Base-by-base conservation (phyloP, 2,113 vertebrate genomes). In the Stictonetta naevosa region DNA sequence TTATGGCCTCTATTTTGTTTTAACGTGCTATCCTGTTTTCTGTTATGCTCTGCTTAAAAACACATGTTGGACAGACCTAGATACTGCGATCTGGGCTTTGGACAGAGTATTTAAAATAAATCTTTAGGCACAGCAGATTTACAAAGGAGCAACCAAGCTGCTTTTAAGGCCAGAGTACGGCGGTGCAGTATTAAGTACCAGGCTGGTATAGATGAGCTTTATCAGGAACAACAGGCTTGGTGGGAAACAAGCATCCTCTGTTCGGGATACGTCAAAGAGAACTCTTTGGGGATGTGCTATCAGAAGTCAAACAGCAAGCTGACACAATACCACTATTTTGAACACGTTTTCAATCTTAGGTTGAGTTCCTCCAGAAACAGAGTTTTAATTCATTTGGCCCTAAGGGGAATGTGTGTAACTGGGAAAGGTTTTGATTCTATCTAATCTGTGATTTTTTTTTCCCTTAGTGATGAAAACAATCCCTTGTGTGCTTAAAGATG, bases 281-380 rank as follows among this genome's bases (percentile, higher is more conserved):
- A 92, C 33, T 55, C 94, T 94, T 95, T 44, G 44, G 93, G 87
- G 91, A 94, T 87, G 86, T 72, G 53, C 77, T 93, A 93, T 95
- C 93, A 79, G 13, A 93, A 94, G 78, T 44, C 83, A 84, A 89
- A 81, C 91, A 82, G 28, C 68, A 82, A 74, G 73, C 66, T 86
- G 83, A 53, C 58, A 91, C 81, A 95, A 79, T 46, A 63, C 0
- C 0, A 92, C 81, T 75, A 84, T 72, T 92, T 16, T 17, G 59
- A 93, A 86, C 42, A 52, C 46, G 31, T 86, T 92, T 81, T 81
- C n/a, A 72, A 34, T 63, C 66, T 40, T 29, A 60, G 1, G 9
- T 53, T 76, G 34, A 92, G 79, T 76, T 68, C 34, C 58, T 93
- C 36, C 80, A 86, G 72, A 64, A 72, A 55, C 16, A 68, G 12